A percentile compares a stretch with the other conserved stretches of the same genome.
phyloP scores from a whole-genome alignment of 2,888 invertebrate genomes.

The Limnephilus marmoratus region DNA sequence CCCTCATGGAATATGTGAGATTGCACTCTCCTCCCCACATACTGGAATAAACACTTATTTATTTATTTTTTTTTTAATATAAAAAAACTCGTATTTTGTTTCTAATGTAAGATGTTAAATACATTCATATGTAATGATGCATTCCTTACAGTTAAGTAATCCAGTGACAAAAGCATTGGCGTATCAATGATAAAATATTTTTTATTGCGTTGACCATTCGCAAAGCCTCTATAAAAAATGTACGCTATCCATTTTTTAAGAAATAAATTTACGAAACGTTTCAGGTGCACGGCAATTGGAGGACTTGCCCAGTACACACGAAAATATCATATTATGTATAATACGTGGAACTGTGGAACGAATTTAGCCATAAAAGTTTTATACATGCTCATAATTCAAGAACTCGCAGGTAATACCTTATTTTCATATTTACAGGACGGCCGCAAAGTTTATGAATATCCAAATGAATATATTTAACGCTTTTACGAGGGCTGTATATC shows the following conservation, averaged over 20 bases:
- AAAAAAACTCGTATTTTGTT: too few relatives aligned
- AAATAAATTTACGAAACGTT: background rate
- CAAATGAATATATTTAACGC: background rate
- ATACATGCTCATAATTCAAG: background rate
- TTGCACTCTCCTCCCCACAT: too few relatives aligned
- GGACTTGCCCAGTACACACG: too few relatives aligned
- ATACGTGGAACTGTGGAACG: background rate
- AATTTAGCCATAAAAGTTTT: background rate
- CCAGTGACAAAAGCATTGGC: constrained; percentile 28
- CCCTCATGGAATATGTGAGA: too few relatives aligned
- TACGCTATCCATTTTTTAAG: background rate
- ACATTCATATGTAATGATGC: background rate
- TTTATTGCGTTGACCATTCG: constrained; percentile 9
- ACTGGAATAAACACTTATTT: too few relatives aligned
- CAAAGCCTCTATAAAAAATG: background rate
- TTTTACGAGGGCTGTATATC: background rate
- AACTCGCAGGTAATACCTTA: background rate
- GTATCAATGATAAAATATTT: constrained; percentile 42
- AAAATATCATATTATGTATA: too few relatives aligned
- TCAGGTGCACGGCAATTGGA: background rate
- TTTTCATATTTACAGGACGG: background rate
- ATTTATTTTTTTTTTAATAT: too few relatives aligned
- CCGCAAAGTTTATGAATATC: background rate
- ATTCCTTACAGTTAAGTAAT: background rate
- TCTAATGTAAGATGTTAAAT: too few relatives aligned